Evolutionary conservation across 2,113 vertebrate species (phyloP).

Genomic region (Picathartes gymnocephalus): DNA sequence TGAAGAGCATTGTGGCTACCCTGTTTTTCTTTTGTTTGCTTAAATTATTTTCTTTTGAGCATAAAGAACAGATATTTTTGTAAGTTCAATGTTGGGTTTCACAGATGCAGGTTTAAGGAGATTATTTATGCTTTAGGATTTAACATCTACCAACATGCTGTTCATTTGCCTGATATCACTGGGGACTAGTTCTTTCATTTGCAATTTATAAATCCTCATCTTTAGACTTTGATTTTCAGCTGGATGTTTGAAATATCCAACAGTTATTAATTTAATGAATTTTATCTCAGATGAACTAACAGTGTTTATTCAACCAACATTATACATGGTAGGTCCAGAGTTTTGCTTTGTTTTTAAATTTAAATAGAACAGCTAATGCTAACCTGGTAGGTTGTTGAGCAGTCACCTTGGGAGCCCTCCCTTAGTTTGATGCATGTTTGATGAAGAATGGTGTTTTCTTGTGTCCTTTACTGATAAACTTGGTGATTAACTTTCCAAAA

Average conservation of each 20-base stretch:
- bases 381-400: background rate
- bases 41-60: background rate
- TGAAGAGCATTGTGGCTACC: background rate
- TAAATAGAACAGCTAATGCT: background rate
- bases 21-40: background rate
- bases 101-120: slow-evolving; percentile 33
- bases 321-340: background rate
- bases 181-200: slow-evolving; percentile 50
- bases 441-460: background rate
- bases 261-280: background rate
- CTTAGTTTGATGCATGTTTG: background rate
- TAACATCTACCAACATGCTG: slow-evolving; percentile 21
- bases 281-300: slow-evolving; percentile 3
- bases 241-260: background rate
- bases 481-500: background rate
- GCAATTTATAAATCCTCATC: slow-evolving; percentile 37
- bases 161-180: slow-evolving; percentile 37
- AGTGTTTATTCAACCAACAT: background rate
- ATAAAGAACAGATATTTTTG: slow-evolving; percentile 17
- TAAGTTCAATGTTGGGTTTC: slow-evolving; percentile 25
- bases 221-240: background rate
- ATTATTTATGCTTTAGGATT: slow-evolving; percentile 48
- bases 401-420: background rate
- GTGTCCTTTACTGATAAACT: background rate
- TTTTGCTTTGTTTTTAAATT: background rate